Evolutionary conservation across 1,140 invertebrate genomes (phyloP).

Genomic region (Harpegnathos saltator): DNA sequence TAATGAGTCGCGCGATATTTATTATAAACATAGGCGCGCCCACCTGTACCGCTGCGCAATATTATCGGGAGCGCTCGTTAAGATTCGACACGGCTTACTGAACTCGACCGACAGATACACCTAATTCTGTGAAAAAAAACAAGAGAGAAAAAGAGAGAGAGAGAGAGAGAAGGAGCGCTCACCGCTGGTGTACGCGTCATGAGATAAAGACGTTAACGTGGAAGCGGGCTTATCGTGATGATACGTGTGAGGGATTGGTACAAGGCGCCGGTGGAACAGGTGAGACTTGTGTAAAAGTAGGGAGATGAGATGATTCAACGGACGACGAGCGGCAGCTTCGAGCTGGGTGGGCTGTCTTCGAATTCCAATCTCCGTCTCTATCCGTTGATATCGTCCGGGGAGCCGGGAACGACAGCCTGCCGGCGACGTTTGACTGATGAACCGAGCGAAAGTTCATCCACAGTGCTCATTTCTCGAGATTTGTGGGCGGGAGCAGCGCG

Average conservation of each 20-base stretch:
- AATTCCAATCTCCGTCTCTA: constrained; percentile 14
- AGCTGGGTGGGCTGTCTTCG: constrained; percentile 26
- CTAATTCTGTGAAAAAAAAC: too few relatives aligned
- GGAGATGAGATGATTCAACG: constrained; percentile 6
- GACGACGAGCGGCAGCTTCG: background rate
- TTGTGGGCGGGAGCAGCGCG: constrained; percentile 1
- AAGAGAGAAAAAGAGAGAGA: too few relatives aligned
- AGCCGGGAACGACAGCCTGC: background rate
- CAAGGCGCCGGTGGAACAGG: constrained; percentile 8
- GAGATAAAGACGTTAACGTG: constrained; percentile 43
- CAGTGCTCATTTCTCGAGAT: background rate
- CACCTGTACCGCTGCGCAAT: too few relatives aligned
- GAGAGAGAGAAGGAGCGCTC: too few relatives aligned
- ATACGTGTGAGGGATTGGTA: background rate
- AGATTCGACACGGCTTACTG: too few relatives aligned
- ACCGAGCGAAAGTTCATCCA: background rate
- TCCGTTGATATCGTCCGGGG: background rate
- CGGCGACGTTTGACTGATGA: background rate
- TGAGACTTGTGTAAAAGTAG: constrained; percentile 18
- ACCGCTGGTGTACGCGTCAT: constrained; percentile 10
- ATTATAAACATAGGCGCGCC: background rate
- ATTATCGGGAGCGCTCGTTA: too few relatives aligned
- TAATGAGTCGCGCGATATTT: background rate
- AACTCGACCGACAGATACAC: too few relatives aligned
- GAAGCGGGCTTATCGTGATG: constrained; percentile 4